Evolutionary conservation across 1,140 invertebrate species (phyloP).

Genomic region (Tetranychus cinnabarinus): DNA sequence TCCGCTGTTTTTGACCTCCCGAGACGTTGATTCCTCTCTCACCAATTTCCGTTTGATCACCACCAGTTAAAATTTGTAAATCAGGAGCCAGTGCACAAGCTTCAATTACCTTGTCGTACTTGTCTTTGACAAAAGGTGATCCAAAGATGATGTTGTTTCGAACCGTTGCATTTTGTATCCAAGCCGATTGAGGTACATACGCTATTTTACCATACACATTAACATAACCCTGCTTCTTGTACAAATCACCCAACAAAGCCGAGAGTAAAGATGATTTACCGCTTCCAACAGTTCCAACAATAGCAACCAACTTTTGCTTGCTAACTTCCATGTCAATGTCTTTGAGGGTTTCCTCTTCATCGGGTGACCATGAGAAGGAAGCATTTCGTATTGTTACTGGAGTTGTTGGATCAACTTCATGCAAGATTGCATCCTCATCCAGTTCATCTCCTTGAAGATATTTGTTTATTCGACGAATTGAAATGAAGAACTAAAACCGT

Average conservation of each 20-base stretch:
- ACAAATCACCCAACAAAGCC: slow-evolving; percentile 26
- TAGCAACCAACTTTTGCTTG: slow-evolving; percentile 20
- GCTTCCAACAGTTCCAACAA: slow-evolving; percentile 26
- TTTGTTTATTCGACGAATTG: slow-evolving; percentile 28
- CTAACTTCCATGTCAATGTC: slow-evolving; percentile 12
- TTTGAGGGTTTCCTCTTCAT: background rate
- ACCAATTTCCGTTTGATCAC: slow-evolving; percentile 27
- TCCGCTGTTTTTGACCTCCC: slow-evolving; percentile 19
- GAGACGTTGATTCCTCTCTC: slow-evolving; percentile 24
- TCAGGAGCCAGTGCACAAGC: slow-evolving; percentile 15
- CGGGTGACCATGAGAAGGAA: background rate
- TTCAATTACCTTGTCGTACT: slow-evolving; percentile 19
- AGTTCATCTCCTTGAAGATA: slow-evolving; percentile 14
- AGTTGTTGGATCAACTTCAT: background rate
- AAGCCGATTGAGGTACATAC: slow-evolving; percentile 29
- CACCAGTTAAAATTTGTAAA: slow-evolving; percentile 20
- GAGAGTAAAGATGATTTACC: slow-evolving; percentile 27
- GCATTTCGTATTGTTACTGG: background rate
- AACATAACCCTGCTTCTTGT: slow-evolving; percentile 13
- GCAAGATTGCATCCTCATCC: background rate
- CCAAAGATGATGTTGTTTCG: slow-evolving; percentile 33
- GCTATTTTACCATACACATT: slow-evolving; percentile 12
- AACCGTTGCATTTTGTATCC: slow-evolving; percentile 32
- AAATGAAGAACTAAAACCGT: slow-evolving; percentile 25
- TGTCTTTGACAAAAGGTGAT: slow-evolving; percentile 18